Conservation (phyloP, 2,888 invertebrate species). For the Drosophila ustulata region DNA sequence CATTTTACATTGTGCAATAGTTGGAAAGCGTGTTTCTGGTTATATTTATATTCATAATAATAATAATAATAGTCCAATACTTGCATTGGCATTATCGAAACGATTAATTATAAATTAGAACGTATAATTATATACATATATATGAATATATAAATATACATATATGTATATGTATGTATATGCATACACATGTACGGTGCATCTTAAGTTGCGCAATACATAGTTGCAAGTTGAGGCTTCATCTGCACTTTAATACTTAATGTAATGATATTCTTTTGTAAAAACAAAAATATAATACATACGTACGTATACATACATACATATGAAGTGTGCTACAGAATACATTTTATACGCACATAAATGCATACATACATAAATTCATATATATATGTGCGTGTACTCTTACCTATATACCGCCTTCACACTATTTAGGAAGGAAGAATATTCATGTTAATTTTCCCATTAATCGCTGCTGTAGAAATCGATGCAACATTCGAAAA, state of each 20-base stretch:
- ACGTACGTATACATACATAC: too few relatives aligned
- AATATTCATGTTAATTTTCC: constrained; percentile 21
- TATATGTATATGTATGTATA: too few relatives aligned
- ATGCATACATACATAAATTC: not conserved
- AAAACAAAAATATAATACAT: too few relatives aligned
- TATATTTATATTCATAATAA: too few relatives aligned
- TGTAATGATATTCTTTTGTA: too few relatives aligned
- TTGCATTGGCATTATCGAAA: too few relatives aligned
- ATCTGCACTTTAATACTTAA: too few relatives aligned
- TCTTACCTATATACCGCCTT: constrained; percentile 11
- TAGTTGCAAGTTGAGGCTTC: not conserved
- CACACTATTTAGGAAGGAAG: constrained; percentile 22
- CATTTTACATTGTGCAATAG: too few relatives aligned
- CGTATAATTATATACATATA: too few relatives aligned
- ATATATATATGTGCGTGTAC: not conserved
- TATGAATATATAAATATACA: not conserved
- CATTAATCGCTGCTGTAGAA: constrained; percentile 3
- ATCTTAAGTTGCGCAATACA: constrained; percentile 32
- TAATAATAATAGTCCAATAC: too few relatives aligned
- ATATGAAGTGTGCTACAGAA: not conserved
- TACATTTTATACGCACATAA: not conserved
- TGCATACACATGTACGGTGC: not conserved
- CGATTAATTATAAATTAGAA: not conserved
- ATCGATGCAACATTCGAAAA: constrained; percentile 6
- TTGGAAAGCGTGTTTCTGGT: too few relatives aligned